phyloP scores from a whole-genome alignment of 1,140 invertebrate genomes.

The Anoplophora glabripennis region DNA sequence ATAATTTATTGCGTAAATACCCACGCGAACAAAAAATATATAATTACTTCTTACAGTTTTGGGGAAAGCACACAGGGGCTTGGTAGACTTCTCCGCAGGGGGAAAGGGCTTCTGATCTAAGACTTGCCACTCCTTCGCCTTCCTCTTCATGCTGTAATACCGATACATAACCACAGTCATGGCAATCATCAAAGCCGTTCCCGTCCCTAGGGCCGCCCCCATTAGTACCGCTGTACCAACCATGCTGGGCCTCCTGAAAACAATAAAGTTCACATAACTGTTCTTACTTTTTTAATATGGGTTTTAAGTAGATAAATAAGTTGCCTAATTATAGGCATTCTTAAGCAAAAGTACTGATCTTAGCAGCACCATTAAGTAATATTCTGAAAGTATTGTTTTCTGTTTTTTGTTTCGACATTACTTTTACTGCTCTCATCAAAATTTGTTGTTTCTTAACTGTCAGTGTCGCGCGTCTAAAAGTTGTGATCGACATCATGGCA shows the following conservation, averaged over 20 bases:
- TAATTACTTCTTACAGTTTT: constrained; percentile 33
- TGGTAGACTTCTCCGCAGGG: constrained; percentile 24
- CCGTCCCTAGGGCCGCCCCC: constrained; percentile 63
- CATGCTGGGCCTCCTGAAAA: constrained; percentile 41
- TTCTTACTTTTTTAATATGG: no score
- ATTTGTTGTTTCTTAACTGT: no score
- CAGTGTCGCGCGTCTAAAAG: no score
- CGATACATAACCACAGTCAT: constrained; percentile 65
- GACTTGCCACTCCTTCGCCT: constrained; percentile 57
- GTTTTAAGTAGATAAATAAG: no score
- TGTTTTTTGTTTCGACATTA: no score
- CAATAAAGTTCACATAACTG: no score
- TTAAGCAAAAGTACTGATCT: no score
- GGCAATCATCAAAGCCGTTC: constrained; percentile 60
- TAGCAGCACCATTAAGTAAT: no score
- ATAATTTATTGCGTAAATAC: not conserved
- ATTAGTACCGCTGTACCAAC: constrained; percentile 59
- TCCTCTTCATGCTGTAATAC: constrained; percentile 57
- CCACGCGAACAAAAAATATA: not conserved
- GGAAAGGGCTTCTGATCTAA: constrained; percentile 53
- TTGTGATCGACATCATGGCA: no score
- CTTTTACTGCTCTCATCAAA: no score
- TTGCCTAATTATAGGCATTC: no score
- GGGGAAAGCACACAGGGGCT: constrained; percentile 32
- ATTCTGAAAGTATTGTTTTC: no score